Conservation (phyloP, 2,888 invertebrate species). For the Drosophila testacea region DNA sequence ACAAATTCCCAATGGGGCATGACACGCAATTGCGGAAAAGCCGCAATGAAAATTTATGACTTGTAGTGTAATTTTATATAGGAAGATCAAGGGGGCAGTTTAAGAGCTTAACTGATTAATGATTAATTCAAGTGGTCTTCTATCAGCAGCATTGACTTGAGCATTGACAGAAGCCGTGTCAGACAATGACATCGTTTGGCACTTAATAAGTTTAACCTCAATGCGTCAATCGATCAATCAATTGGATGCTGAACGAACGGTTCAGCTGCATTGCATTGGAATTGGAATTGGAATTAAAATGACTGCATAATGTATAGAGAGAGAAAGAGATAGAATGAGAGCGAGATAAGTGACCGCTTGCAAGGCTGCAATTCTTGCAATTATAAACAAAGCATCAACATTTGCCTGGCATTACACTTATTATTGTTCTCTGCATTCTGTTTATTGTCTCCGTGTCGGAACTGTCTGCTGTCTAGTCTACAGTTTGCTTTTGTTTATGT, state of each 20-base stretch:
- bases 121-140: slow-evolving; percentile 29
- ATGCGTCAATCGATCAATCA: slow-evolving; percentile 67
- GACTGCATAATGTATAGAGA: background rate
- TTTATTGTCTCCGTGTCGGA: background rate
- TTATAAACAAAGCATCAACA: slow-evolving; percentile 40
- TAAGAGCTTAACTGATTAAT: slow-evolving; percentile 7
- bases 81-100: slow-evolving; percentile 9
- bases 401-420: slow-evolving; percentile 6
- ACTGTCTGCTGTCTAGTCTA: slow-evolving; percentile 14
- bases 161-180: background rate
- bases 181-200: slow-evolving; percentile 74
- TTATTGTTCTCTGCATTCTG: slow-evolving; percentile 10
- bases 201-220: slow-evolving; percentile 70
- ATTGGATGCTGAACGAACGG: slow-evolving; percentile 19
- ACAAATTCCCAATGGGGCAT: slow-evolving; percentile 17
- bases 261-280: slow-evolving; percentile 45
- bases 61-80: slow-evolving; percentile 5
- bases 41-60: slow-evolving; percentile 47
- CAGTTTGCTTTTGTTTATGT: slow-evolving; percentile 23
- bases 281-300: slow-evolving; percentile 8
- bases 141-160: slow-evolving; percentile 8
- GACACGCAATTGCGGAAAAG: slow-evolving; percentile 53
- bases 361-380: slow-evolving; percentile 47
- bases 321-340: slow-evolving; percentile 1
- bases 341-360: slow-evolving; percentile 18